Conservation (phyloP, 2,888 invertebrate species). For the Dinocampus coccinellae region DNA sequence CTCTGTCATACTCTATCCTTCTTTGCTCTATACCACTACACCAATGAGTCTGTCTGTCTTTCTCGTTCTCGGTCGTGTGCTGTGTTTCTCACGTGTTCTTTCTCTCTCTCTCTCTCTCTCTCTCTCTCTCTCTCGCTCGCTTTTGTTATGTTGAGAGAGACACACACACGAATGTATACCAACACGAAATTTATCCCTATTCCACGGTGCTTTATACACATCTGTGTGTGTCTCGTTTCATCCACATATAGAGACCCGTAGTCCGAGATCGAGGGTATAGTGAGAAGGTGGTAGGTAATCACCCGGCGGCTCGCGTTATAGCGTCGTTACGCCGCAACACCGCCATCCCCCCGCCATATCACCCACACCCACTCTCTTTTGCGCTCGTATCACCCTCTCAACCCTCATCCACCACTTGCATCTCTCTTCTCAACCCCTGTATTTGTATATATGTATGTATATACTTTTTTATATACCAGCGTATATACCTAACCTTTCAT, state of each 20-base stretch:
- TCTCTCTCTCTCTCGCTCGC: constrained; percentile 1
- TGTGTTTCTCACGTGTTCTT: too few relatives aligned
- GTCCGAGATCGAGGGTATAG: constrained; percentile 23
- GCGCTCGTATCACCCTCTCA: constrained; percentile 15
- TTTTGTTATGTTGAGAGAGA: too few relatives aligned
- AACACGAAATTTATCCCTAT: background rate
- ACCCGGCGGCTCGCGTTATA: constrained; percentile 69
- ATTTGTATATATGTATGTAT: background rate
- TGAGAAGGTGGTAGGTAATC: constrained; percentile 67
- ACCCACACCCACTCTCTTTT: constrained; percentile 47
- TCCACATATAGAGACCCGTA: background rate
- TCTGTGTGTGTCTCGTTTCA: background rate
- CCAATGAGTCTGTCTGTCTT: too few relatives aligned
- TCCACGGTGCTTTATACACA: background rate
- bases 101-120: constrained; percentile 20
- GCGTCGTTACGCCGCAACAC: constrained; percentile 68
- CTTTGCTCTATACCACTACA: too few relatives aligned
- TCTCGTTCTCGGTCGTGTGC: too few relatives aligned
- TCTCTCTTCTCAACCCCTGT: background rate
- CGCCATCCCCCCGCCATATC: constrained; percentile 62
- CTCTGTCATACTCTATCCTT: background rate
- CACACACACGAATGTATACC: too few relatives aligned
- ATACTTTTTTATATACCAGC: background rate
- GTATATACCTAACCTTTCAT: constrained; percentile 5
- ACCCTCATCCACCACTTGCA: constrained; percentile 9